Evolutionary conservation across 2,113 vertebrate species (phyloP).

Genomic region (Chlorodrepanis virens): DNA sequence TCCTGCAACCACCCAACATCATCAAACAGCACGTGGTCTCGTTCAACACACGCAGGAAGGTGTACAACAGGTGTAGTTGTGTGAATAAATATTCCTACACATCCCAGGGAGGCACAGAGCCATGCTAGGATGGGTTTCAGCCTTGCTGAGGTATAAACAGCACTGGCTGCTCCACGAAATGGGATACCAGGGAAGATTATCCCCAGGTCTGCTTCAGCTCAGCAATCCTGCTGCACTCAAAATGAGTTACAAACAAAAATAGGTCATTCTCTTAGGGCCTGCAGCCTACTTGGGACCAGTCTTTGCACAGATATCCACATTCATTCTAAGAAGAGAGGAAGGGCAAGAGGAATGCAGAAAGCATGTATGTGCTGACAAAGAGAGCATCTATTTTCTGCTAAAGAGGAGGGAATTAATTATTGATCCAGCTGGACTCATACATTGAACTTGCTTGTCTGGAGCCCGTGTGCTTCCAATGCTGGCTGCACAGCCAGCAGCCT

Average conservation of each 20-base stretch:
- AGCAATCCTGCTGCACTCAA: neutral
- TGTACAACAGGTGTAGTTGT: neutral
- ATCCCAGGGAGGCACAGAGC: neutral
- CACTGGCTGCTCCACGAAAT: neutral
- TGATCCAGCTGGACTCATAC: conserved; percentile 21
- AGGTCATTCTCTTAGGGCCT: conserved; percentile 45
- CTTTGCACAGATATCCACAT: neutral
- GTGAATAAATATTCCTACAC: neutral
- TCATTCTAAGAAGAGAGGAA: neutral
- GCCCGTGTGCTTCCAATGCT: neutral
- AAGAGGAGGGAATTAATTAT: conserved; percentile 61
- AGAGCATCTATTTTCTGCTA: conserved; percentile 10
- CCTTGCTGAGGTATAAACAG: neutral
- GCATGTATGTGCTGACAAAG: neutral
- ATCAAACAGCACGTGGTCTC: rapidly evolving
- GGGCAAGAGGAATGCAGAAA: neutral
- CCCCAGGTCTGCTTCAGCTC: neutral
- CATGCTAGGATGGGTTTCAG: neutral
- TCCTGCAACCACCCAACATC: neutral
- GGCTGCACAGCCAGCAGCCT: neutral
- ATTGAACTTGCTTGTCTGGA: neutral
- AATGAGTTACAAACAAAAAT: conserved; percentile 8
- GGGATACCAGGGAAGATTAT: neutral
- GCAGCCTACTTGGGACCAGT: conserved; percentile 18
- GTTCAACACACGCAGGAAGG: rapidly evolving